Evolutionary conservation across 2,797 vertebrate genomes (phyloP).

Genomic region (Artibeus lituratus): DNA sequence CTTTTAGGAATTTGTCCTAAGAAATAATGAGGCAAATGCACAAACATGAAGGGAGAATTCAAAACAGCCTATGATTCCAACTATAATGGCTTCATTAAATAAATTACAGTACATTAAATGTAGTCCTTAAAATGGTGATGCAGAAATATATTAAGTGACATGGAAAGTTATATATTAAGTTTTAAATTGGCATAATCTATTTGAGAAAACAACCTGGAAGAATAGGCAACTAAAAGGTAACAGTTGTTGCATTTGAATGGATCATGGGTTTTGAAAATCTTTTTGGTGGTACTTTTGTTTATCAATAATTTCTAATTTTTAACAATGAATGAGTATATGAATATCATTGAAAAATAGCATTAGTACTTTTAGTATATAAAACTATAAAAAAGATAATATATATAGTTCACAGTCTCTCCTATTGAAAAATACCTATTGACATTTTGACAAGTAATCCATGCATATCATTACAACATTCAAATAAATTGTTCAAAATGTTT

Average conservation of each 20-base stretch:
- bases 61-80: background rate
- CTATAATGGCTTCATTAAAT: background rate
- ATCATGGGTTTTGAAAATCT: background rate
- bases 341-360: background rate
- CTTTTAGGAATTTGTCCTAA: slow-evolving; percentile 56
- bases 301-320: slow-evolving; percentile 14
- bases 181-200: background rate
- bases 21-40: slow-evolving; percentile 27
- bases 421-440: background rate
- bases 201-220: slow-evolving; percentile 18
- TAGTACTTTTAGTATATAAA: background rate
- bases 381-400: background rate
- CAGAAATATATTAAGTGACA: background rate
- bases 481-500: background rate
- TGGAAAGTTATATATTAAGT: background rate
- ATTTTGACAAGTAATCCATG: background rate
- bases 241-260: background rate
- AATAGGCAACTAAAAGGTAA: background rate
- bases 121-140: background rate
- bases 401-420: background rate
- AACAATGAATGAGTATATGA: background rate
- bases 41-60: background rate
- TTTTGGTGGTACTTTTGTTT: slow-evolving; percentile 12
- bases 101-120: background rate
- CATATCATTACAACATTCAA: background rate